phyloP scores from a whole-genome alignment of 2,113 vertebrate genomes.

The Gymnocephalus cernua region DNA sequence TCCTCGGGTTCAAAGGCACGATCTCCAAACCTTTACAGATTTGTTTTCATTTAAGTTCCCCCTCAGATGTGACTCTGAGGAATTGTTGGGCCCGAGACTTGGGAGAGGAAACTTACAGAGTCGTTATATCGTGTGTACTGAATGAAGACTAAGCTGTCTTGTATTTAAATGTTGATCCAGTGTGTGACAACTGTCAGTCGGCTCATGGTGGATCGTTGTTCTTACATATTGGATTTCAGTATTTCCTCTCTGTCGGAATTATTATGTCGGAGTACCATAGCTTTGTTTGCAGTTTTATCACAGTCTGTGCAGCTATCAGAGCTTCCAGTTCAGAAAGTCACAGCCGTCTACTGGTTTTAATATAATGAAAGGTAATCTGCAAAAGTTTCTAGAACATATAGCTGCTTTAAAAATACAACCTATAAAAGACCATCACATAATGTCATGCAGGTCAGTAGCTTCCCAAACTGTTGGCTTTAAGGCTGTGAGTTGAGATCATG shows the following conservation, averaged over 20 bases:
- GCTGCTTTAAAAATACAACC: too few species aligned
- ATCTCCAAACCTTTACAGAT: constrained; percentile 12
- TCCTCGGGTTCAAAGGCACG: constrained; percentile 12
- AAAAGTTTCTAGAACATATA: not conserved
- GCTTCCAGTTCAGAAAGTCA: constrained; percentile 43
- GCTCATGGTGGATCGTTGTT: not conserved
- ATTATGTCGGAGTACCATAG: constrained; percentile 16
- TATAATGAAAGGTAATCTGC: not conserved
- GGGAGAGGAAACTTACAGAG: not conserved
- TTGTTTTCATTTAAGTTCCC: constrained; percentile 20
- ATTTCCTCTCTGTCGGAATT: constrained; percentile 36
- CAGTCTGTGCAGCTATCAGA: constrained; percentile 48
- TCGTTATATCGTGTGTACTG: not conserved
- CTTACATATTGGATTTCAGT: constrained; percentile 23
- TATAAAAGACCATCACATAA: not conserved
- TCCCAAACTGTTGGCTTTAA: not conserved
- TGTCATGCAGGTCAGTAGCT: not conserved
- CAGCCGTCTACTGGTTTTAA: constrained; percentile 20
- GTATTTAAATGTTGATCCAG: constrained; percentile 15
- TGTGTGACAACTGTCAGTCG: constrained; percentile 23
- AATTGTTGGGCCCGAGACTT: not conserved
- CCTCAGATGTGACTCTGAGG: constrained; percentile 14
- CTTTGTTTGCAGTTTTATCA: constrained; percentile 61
- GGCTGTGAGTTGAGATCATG: not conserved
- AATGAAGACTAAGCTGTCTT: constrained; percentile 6